Evolutionary conservation across 2,888 invertebrate species (phyloP).

Genomic region (Shargacucullia verbasci): DNA sequence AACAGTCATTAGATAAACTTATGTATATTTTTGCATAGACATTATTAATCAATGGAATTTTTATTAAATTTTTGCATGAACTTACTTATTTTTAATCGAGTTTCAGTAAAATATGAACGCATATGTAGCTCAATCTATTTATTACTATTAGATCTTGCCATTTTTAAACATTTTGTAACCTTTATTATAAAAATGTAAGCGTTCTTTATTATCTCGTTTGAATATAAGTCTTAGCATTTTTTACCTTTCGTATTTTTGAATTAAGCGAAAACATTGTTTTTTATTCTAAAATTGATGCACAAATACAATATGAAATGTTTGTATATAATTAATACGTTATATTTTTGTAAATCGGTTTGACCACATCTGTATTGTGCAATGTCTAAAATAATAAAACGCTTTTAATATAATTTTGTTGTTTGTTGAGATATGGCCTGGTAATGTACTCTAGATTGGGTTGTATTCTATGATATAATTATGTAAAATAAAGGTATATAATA

Average conservation of each 20-base stretch:
- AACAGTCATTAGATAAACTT: conserved; percentile 30
- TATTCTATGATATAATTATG: too few relatives aligned
- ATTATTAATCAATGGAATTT: conserved; percentile 41
- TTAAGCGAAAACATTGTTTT: conserved; percentile 46
- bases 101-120: conserved; percentile 44
- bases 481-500: too few relatives aligned
- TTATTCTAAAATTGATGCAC: conserved; percentile 63
- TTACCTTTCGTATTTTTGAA: conserved; percentile 50
- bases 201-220: conserved; percentile 47
- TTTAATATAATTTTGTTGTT: conserved; percentile 57
- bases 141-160: conserved; percentile 52
- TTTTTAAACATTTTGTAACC: conserved; percentile 51
- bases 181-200: conserved; percentile 35
- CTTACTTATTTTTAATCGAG: conserved; percentile 24
- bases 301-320: conserved; percentile 61
- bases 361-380: conserved; percentile 64
- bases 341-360: conserved; percentile 70
- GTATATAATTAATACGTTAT: conserved; percentile 64
- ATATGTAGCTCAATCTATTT: conserved; percentile 56
- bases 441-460: too few relatives aligned
- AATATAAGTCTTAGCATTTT: conserved; percentile 50
- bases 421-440: not conserved
- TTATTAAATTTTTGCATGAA: conserved; percentile 34
- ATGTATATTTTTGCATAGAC: conserved; percentile 44
- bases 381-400: conserved; percentile 70